A percentile compares a stretch with the other conserved stretches of the same genome.
phyloP scores from a whole-genome alignment of 1,140 invertebrate species.

The Subanguina moxae region DNA sequence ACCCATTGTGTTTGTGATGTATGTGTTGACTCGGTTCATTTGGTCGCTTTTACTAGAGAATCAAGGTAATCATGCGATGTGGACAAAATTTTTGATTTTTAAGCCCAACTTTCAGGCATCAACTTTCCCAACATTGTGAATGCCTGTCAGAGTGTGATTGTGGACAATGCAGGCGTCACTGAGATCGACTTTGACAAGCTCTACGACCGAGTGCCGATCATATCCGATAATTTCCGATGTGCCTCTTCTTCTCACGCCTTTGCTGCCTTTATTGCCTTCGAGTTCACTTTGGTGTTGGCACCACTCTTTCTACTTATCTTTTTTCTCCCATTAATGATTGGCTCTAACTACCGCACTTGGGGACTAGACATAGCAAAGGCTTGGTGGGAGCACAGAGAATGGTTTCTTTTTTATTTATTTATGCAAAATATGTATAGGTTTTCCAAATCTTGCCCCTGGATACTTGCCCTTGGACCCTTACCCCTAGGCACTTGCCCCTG shows the following conservation, averaged over 20 bases:
- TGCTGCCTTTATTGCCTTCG: slow-evolving; percentile 28
- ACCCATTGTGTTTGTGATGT: slow-evolving; percentile 33
- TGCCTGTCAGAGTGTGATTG: slow-evolving; percentile 18
- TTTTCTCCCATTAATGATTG: slow-evolving; percentile 31
- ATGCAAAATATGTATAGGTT: too few species aligned
- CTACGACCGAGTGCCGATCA: slow-evolving; percentile 14
- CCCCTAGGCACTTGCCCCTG: too few species aligned
- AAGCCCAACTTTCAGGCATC: slow-evolving; percentile 14
- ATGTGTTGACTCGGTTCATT: slow-evolving; percentile 29
- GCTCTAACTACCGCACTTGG: slow-evolving; percentile 26
- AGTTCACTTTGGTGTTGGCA: slow-evolving; percentile 24
- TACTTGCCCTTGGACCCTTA: too few species aligned
- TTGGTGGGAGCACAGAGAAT: slow-evolving; percentile 35
- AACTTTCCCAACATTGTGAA: slow-evolving; percentile 32
- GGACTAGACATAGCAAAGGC: slow-evolving; percentile 23
- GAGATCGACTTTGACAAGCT: slow-evolving; percentile 28
- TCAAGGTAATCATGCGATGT: slow-evolving; percentile 8
- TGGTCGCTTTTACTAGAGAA: slow-evolving; percentile 34
- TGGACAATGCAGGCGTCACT: slow-evolving; percentile 29
- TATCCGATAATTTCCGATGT: slow-evolving; percentile 31
- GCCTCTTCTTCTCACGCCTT: slow-evolving; percentile 28
- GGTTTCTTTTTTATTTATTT: too few species aligned
- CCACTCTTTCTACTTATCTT: slow-evolving; percentile 26
- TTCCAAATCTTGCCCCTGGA: too few species aligned
- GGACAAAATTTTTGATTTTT: not conserved